Conservation (phyloP, 64 coral and sea anemone species). For the Platygyra sinensis region DNA sequence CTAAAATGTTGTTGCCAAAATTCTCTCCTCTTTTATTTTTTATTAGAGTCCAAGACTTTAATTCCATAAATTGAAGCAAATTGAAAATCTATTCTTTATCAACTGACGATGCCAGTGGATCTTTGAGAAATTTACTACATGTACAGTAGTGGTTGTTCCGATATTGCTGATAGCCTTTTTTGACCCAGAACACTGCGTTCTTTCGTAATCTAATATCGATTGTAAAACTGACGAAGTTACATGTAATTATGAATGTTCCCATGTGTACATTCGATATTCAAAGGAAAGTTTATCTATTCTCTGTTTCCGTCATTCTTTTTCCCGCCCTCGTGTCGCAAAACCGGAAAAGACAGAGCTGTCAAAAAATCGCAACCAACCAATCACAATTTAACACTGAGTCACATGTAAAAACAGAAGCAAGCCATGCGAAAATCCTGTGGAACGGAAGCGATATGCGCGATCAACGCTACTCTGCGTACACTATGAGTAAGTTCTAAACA, state of each 20-base stretch:
- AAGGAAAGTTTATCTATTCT: not conserved
- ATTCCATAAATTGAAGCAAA: no score
- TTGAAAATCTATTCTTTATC: no score
- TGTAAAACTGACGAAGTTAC: not conserved
- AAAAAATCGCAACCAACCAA: conserved; percentile 2
- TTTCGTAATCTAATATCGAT: not conserved
- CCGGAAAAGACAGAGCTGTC: conserved; percentile 4
- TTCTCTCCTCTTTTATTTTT: no score
- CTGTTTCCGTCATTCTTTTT: not conserved
- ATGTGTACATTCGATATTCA: conserved; percentile 5
- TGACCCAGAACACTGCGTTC: not conserved
- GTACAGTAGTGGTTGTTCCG: not conserved
- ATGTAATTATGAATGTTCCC: not conserved
- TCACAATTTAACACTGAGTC: not conserved
- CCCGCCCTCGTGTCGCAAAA: conserved; percentile 6
- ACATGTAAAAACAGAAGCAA: conserved; percentile 37
- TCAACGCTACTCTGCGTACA: not conserved
- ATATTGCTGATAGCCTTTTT: not conserved
- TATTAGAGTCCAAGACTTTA: no score
- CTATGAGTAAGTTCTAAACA: not conserved
- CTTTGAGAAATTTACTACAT: no score
- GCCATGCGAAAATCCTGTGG: conserved; percentile 6
- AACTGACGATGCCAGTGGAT: no score
- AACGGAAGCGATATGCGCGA: not conserved
- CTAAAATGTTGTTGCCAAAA: no score